phyloP scores from a whole-genome alignment of 2,888 invertebrate species.

The Mylabris sibirica region DNA sequence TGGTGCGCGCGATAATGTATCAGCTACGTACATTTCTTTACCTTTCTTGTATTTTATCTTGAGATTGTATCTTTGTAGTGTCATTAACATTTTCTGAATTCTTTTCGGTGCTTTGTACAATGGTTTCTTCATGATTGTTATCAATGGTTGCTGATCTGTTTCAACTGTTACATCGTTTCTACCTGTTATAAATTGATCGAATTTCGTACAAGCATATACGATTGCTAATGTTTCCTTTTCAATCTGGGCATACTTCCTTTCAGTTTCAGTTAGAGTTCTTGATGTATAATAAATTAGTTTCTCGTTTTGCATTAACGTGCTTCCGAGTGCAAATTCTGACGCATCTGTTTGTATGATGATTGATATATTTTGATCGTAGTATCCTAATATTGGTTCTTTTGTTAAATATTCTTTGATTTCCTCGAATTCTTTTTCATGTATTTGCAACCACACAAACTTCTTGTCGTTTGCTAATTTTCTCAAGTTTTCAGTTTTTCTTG shows the following conservation, averaged over 20 bases:
- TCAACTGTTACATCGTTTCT: constrained; percentile 32
- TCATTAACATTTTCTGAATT: constrained; percentile 28
- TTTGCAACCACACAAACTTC: constrained; percentile 1
- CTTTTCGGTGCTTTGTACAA: constrained; percentile 25
- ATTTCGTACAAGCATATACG: constrained; percentile 41
- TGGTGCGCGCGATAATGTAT: constrained; percentile 25
- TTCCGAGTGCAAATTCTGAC: constrained; percentile 17
- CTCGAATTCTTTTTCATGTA: background rate
- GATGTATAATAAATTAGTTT: constrained; percentile 17
- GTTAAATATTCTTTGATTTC: constrained; percentile 9
- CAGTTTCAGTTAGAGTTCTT: constrained; percentile 22
- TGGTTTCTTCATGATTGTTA: constrained; percentile 33
- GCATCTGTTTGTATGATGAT: constrained; percentile 9
- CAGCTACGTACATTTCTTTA: constrained; percentile 30
- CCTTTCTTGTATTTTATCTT: constrained; percentile 34
- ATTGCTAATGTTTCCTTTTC: constrained; percentile 45
- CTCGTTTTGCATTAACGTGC: constrained; percentile 24
- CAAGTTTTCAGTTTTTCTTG: no score
- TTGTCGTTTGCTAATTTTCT: constrained; percentile 18
- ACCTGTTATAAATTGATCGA: constrained; percentile 31
- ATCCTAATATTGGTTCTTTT: constrained; percentile 14
- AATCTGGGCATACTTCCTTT: constrained; percentile 42
- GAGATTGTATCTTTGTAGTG: constrained; percentile 30
- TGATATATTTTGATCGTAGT: constrained; percentile 6
- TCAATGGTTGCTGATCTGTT: constrained; percentile 24